Evolutionary conservation across 1,140 invertebrate species (phyloP).

Genomic region (Drosophila ambigua): DNA sequence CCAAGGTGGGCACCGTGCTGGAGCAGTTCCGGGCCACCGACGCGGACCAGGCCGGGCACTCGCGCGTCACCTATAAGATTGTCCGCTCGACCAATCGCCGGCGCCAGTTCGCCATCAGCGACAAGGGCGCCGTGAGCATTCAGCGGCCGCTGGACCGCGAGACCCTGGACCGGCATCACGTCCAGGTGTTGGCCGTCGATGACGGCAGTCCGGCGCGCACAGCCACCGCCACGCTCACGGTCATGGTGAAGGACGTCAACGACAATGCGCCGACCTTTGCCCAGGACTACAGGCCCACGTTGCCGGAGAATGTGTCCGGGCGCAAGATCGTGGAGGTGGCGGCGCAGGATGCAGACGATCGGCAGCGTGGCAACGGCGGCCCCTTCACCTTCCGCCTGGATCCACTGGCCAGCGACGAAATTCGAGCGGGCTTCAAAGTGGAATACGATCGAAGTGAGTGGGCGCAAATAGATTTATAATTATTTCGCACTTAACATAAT

Average conservation of each 20-base stretch:
- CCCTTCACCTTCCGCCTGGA: conserved; percentile 87
- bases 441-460: conserved; percentile 86
- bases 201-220: conserved; percentile 87
- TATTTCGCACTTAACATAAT: conserved; percentile 29
- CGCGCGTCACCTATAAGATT: conserved; percentile 86
- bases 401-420: conserved; percentile 86
- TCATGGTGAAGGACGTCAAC: conserved; percentile 88
- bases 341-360: conserved; percentile 88
- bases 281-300: conserved; percentile 87
- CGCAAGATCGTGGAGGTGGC: conserved; percentile 87
- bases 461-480: neutral
- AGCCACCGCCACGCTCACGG: conserved; percentile 88
- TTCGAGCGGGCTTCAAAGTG: conserved; percentile 87
- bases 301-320: conserved; percentile 86
- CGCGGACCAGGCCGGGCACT: conserved; percentile 86
- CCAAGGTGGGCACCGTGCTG: conserved; percentile 86
- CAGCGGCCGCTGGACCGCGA: conserved; percentile 86
- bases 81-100: conserved; percentile 86
- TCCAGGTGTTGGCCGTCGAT: conserved; percentile 87
- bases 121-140: conserved; percentile 87
- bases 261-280: conserved; percentile 87
- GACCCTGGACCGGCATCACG: conserved; percentile 85
- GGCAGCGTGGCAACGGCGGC: conserved; percentile 87
- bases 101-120: conserved; percentile 86
- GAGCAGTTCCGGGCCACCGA: conserved; percentile 87